Base-by-base conservation (phyloP, 1,140 invertebrate genomes). In the Heterodera schachtii region DNA sequence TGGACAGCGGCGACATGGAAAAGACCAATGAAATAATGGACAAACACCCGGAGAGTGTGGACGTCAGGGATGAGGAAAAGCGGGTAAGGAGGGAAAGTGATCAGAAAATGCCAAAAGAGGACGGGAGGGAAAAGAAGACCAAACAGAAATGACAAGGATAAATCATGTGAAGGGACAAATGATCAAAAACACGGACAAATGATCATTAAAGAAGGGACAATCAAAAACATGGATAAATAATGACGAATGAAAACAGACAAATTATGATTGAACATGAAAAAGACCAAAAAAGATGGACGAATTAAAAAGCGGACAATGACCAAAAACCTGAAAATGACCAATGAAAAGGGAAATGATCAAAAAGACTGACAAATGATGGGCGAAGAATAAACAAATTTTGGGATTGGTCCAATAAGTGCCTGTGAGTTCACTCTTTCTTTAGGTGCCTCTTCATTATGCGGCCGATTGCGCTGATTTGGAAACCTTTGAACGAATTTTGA, bases 381-480 rank as follows among this genome's bases (percentile, higher is more conserved):
- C 31, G 31, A 31, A 31, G 31, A 31, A 31, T 31, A 31, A 31
- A 76, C 16, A 11, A 71, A 4, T 76, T 46, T 78, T 76, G 41
- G 57, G 31, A 31, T 4, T 60, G 46, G 9, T 3, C 13, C 49
- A 67, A 19, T 13, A 31, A 31, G 31, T 31, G 31, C 31, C 31
- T 31, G 31, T 31, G 69, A 13, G 43, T 73, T 78, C 60, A 44
- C 19, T 16, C 13, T 52, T 80, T 13, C 44, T 16, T 3, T 41
- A 90, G 67, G 90, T 90, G 6, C 90, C 91, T 1, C 79, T 92
- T 0, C 91, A 91, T 80, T 91, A 91, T 84, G 91, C 91, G 79
- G 91, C 90, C 0, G 91, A 91, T 69, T 91, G 90, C 80, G 81
- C 86, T 49, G 88, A 91, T 80, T 88, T 89, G 64, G 83, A 86